A percentile compares a stretch with the other conserved stretches of the same genome.
phyloP scores from a whole-genome alignment of 1,140 invertebrate genomes.

The Oscheius sp. region DNA sequence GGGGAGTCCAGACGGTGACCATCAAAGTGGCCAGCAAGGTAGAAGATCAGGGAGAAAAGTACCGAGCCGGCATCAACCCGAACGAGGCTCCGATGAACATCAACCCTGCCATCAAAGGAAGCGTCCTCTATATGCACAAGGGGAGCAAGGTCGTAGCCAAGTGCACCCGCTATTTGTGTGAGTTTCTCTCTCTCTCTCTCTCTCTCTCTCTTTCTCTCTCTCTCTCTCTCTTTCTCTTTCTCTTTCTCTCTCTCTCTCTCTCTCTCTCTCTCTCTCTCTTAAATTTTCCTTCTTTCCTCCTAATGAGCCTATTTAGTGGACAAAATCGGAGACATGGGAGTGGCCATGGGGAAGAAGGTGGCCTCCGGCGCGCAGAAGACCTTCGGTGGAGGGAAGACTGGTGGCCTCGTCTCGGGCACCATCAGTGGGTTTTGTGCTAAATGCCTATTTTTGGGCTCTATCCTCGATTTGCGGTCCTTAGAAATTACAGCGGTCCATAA shows the following conservation, averaged over 20 bases:
- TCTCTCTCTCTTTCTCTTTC: too few species aligned
- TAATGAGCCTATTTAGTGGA: constrained; percentile 33
- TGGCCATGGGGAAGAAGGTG: constrained; percentile 35
- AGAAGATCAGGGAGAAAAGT: constrained; percentile 19
- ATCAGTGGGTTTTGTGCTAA: constrained; percentile 1
- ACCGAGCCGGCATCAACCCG: constrained; percentile 8
- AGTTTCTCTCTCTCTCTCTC: constrained; percentile 18
- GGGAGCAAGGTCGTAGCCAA: constrained; percentile 44
- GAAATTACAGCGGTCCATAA: too few species aligned
- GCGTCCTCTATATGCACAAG: constrained; percentile 41
- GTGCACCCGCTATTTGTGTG: constrained; percentile 44
- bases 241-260: too few species aligned
- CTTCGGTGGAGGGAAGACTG: constrained; percentile 34
- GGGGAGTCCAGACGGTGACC: constrained; percentile 24
- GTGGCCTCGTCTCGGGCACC: constrained; percentile 36
- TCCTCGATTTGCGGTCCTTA: too few species aligned
- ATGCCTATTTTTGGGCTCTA: background rate
- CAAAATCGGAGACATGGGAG: constrained; percentile 47
- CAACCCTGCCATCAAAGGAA: constrained; percentile 29
- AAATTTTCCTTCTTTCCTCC: background rate
- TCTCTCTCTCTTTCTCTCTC: too few species aligned
- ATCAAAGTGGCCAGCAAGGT: constrained; percentile 12
- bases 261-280: too few species aligned
- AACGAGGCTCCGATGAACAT: constrained; percentile 30
- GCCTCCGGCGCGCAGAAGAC: constrained; percentile 32